Conservation (phyloP, 2,888 invertebrate species). For the Dryadula phaetusa region DNA sequence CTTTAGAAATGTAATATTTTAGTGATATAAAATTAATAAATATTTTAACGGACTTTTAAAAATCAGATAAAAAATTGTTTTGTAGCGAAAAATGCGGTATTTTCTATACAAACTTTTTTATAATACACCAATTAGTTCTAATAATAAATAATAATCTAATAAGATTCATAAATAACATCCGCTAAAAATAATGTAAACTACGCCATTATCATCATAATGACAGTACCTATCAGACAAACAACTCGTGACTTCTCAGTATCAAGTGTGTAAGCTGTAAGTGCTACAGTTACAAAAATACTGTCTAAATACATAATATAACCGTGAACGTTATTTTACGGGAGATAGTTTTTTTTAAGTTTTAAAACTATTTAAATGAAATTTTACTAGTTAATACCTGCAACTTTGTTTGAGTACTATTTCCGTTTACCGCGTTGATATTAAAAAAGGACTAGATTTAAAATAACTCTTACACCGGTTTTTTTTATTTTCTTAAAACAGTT, state of each 20-base stretch:
- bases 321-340: background rate
- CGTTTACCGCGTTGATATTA: no score
- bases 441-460: no score
- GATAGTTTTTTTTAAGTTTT: no score
- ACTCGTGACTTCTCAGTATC: constrained; percentile 19
- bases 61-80: background rate
- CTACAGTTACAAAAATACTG: constrained; percentile 11
- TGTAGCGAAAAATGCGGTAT: background rate
- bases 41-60: no score
- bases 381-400: no score
- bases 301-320: background rate
- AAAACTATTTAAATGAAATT: no score
- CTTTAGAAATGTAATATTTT: no score
- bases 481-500: no score
- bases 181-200: constrained; percentile 21
- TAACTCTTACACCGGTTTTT: no score
- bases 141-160: background rate
- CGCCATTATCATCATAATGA: constrained; percentile 19
- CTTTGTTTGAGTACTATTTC: no score
- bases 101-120: background rate
- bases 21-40: no score
- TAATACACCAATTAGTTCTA: background rate
- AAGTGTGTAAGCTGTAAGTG: constrained; percentile 8
- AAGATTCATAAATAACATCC: background rate
- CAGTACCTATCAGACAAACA: constrained; percentile 28